Percentiles rank a stretch among this genome's conserved stretches.
phyloP scores from a whole-genome alignment of 2,113 vertebrate genomes.

The Scomber scombrus region DNA sequence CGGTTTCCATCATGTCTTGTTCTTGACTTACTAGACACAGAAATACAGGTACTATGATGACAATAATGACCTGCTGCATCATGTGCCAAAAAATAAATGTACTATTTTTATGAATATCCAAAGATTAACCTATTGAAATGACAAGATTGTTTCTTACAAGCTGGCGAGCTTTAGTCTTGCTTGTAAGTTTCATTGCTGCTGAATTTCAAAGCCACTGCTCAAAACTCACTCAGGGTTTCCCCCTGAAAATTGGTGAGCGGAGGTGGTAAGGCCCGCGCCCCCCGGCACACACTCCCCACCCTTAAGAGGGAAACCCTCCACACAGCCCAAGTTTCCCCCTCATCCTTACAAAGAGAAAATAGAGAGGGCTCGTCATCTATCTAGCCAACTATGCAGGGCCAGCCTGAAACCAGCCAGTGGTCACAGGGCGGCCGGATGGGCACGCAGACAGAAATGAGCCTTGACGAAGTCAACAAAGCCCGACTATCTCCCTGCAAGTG shows the following conservation, averaged over 20 bases:
- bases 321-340: background rate
- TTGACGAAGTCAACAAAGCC: slow-evolving; percentile 68
- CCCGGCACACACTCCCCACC: background rate
- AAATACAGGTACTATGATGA: background rate
- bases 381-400: slow-evolving; percentile 20
- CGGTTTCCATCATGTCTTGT: background rate
- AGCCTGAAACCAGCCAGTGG: slow-evolving; percentile 37
- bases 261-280: background rate
- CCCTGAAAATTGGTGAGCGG: background rate
- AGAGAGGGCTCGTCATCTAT: background rate
- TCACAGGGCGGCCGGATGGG: slow-evolving; percentile 48
- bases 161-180: background rate
- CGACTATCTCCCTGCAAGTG: slow-evolving; percentile 57
- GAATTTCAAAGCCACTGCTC: slow-evolving; percentile 8
- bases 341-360: slow-evolving; percentile 7
- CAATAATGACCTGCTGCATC: background rate
- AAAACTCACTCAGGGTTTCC: slow-evolving; percentile 26
- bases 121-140: background rate
- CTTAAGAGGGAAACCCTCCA: slow-evolving; percentile 15
- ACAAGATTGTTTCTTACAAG: background rate
- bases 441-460: slow-evolving; percentile 56
- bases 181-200: background rate
- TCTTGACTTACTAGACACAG: background rate
- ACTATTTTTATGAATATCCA: background rate
- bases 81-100: background rate